Conservation (phyloP, 1,140 invertebrate genomes). For the Euschistus heros region DNA sequence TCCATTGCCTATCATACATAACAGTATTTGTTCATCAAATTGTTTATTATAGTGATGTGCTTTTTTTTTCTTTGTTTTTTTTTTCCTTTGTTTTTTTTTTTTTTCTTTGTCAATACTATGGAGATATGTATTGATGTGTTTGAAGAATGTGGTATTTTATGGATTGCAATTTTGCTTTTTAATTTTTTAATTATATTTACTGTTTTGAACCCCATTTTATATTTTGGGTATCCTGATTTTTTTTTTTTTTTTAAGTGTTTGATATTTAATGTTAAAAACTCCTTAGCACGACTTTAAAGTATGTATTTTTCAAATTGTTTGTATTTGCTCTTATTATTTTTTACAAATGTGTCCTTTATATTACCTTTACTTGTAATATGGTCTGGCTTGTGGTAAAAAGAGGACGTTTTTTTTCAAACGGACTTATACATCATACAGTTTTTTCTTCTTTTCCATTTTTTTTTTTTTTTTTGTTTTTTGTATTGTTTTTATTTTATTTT, state of each 20-base stretch:
- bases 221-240: background rate
- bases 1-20: no score
- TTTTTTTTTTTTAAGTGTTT: conserved; percentile 6
- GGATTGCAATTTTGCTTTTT: conserved; percentile 6
- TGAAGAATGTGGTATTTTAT: conserved; percentile 10
- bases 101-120: conserved; percentile 7
- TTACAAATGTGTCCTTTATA: conserved; percentile 2
- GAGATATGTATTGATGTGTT: conserved; percentile 8
- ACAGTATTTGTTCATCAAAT: no score
- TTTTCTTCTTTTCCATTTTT: no score
- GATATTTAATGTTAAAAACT: no score
- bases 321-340: background rate
- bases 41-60: no score
- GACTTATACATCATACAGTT: no score
- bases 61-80: no score
- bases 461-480: no score
- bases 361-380: background rate
- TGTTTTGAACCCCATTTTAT: conserved; percentile 8
- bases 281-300: conserved; percentile 6
- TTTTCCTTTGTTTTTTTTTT: no score
- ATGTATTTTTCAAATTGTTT: conserved; percentile 2
- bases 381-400: conserved; percentile 8
- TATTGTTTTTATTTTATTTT: no score
- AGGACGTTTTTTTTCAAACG: background rate
- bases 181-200: conserved; percentile 27